These are phyloP conservation scores for Sphinx pinastri DNA, from an alignment of 2,888 invertebrate species.

Conservation along the genomic window DNA sequence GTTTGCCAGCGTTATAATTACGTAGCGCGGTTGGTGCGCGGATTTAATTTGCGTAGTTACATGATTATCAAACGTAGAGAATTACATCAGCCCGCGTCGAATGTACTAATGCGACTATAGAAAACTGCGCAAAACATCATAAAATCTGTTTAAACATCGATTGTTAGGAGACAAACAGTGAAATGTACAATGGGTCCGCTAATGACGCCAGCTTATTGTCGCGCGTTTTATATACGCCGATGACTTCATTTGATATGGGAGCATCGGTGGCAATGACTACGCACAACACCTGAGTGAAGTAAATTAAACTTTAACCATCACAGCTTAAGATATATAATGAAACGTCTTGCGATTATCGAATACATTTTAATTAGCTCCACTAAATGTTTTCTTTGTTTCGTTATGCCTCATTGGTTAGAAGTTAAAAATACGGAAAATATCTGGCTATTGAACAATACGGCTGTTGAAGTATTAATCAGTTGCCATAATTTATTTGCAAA, in stretches of 20 bases:
- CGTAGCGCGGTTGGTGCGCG: not conserved
- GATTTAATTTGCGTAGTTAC: constrained; percentile 6
- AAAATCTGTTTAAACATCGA: constrained; percentile 75
- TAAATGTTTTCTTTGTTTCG: constrained; percentile 24
- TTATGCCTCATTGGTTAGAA: not conserved
- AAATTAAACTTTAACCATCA: constrained; percentile 22
- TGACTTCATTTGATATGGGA: constrained; percentile 64
- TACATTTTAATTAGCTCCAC: constrained; percentile 17
- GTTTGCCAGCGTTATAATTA: constrained; percentile 8
- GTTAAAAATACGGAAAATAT: constrained; percentile 12
- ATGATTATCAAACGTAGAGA: constrained; percentile 30
- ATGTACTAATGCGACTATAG: constrained; percentile 37
- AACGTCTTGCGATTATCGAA: constrained; percentile 3
- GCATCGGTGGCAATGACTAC: constrained; percentile 55
- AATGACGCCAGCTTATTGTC: constrained; percentile 63
- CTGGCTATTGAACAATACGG: not conserved
- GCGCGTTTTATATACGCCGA: constrained; percentile 56
- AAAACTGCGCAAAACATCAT: constrained; percentile 72
- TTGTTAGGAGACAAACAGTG: constrained; percentile 62
- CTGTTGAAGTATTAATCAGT: not conserved
- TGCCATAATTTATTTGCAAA: not conserved
- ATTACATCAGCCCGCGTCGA: constrained; percentile 64
- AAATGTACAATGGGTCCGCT: constrained; percentile 59
- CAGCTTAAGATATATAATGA: not conserved
- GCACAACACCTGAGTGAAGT: constrained; percentile 19